Evolutionary conservation across 1,140 invertebrate species (phyloP).

Genomic region (Pogonomyrmex californicus): DNA sequence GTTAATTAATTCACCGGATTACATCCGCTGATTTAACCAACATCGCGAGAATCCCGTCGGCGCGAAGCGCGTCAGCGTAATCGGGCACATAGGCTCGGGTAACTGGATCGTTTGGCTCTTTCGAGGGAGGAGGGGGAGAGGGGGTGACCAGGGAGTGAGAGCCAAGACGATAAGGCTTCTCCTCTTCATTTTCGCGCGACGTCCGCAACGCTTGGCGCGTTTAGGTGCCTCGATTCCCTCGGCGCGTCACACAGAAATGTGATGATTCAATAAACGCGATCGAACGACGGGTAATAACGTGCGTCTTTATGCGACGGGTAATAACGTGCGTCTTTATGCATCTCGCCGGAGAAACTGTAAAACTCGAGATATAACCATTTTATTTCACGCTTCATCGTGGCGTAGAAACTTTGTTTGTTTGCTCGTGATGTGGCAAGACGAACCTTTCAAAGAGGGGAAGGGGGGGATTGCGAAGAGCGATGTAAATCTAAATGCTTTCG

Average conservation of each 20-base stretch:
- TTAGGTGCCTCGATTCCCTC: conserved; percentile 17
- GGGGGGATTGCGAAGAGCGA: neutral
- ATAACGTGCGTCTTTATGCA: conserved; percentile 1
- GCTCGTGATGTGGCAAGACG: neutral
- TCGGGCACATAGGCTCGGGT: neutral
- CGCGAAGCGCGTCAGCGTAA: conserved; percentile 10
- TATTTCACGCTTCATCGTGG: neutral
- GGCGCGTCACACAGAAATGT: neutral
- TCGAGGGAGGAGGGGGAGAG: too few species aligned
- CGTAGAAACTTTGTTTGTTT: conserved; percentile 3
- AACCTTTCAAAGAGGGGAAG: neutral
- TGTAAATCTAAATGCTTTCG: neutral
- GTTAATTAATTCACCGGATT: conserved; percentile 63
- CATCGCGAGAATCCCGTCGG: conserved; percentile 7
- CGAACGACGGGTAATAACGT: neutral
- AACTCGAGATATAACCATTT: neutral
- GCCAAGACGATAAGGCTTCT: conserved; percentile 27
- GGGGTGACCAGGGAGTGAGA: neutral
- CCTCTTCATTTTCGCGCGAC: conserved; percentile 17
- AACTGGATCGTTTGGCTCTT: conserved; percentile 22
- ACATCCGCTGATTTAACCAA: conserved; percentile 33
- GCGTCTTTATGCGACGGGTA: neutral
- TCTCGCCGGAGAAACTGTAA: neutral
- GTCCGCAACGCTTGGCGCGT: conserved; percentile 2
- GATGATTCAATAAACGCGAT: conserved; percentile 27